Base-by-base conservation (phyloP, 92 coral and sea anemone species). In the Heliopora coerulea region DNA sequence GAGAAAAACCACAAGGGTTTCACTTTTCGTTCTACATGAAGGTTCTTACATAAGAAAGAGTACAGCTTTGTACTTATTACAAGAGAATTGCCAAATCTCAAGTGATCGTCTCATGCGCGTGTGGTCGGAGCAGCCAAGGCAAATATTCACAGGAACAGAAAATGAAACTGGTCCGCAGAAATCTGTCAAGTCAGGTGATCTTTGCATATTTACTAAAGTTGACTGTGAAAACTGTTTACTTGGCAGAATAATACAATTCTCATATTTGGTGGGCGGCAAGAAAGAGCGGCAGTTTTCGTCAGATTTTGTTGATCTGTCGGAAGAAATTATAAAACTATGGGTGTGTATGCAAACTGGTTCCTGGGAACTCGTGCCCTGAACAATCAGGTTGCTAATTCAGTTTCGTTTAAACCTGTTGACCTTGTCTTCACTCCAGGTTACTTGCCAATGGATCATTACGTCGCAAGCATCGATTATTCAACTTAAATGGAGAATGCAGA, bases 391-490 rank as follows among this genome's bases (percentile, higher is more conserved):
- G 40, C 1, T 28, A 8, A 60, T 40, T 35, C 18, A 1, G 66
- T 60, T 3, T 21, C 12, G 1, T 60, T 27, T 25, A 60, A 60
- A 60, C 66, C 66, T 15, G 37, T 60, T 10, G 42, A 31, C 2
- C 66, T 1, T 30, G 23, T 60, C 35, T 62, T 62, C 49, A 62
- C 69, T 62, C 49, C 69, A 62, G 68, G 68, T 13, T 62, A 62
- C 68, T 34, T 62, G 1, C 27, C 49, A 62, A 62, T 62, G 69
- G 40, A 9, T 20, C 40, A 61, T 33, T 61, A 61, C 41, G 33
- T 61, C 49, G 49, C 69, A 62, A 62, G 49, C 39, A 62, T 62
- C 69, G 69, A 62, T 27, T 44, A 62, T 62, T 62, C 69, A 60
- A 60, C 23, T 29, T 60, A 27, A 60, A 1, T 29, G 30, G 41